These are phyloP conservation scores for Sarotherodon lohbergeri DNA, from an alignment of 2,113 vertebrate species.

Conservation along the genomic window DNA sequence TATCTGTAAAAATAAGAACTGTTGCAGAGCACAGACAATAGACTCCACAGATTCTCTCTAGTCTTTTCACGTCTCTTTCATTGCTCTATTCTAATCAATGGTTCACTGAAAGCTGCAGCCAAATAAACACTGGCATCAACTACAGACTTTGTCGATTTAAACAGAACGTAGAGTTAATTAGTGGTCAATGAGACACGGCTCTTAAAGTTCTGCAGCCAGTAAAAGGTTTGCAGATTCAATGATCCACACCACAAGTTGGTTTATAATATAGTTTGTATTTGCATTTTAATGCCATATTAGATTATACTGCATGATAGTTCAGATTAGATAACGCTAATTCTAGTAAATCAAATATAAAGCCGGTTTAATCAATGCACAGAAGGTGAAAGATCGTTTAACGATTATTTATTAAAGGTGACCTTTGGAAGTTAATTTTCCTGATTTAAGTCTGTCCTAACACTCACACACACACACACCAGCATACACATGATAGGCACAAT, in stretches of 20 bases:
- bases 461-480: background rate
- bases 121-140: background rate
- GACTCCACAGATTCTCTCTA: background rate
- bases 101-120: background rate
- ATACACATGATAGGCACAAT: background rate
- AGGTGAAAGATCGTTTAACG: background rate
- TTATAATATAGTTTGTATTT: background rate
- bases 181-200: background rate
- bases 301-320: background rate
- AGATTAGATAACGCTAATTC: background rate
- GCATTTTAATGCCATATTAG: background rate
- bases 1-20: background rate
- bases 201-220: background rate
- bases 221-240: background rate
- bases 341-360: background rate
- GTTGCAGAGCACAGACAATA: background rate
- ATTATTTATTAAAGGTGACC: background rate
- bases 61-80: background rate
- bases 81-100: background rate
- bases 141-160: background rate
- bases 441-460: background rate
- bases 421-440: background rate
- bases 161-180: background rate
- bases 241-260: background rate
- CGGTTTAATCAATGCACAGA: background rate